Evolutionary conservation across 2,113 vertebrate species (phyloP).

Genomic region (Tychaedon coryphoeus): DNA sequence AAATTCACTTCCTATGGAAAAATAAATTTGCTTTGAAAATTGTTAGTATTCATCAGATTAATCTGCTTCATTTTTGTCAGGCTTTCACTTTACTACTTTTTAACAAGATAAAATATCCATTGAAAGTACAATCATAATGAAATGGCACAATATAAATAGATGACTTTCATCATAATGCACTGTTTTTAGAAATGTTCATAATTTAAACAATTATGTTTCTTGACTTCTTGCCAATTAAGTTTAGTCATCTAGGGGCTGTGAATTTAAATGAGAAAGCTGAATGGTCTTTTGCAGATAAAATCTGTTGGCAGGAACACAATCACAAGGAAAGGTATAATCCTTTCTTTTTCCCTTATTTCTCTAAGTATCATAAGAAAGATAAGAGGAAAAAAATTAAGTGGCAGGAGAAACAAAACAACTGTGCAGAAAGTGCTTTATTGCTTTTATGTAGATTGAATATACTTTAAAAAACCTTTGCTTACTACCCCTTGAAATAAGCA

Average conservation of each 20-base stretch:
- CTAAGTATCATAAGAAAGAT: conserved; percentile 28
- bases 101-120: background rate
- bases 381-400: background rate
- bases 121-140: conserved; percentile 43
- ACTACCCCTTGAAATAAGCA: background rate
- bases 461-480: background rate
- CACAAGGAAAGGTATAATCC: conserved; percentile 55
- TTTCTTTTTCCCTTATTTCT: conserved; percentile 31
- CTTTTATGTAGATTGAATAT: background rate
- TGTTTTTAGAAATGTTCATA: conserved; percentile 64
- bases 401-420: background rate
- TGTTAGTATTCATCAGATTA: background rate
- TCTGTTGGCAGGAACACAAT: conserved; percentile 57
- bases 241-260: conserved; percentile 51
- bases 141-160: conserved; percentile 59
- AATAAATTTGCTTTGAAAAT: conserved; percentile 20
- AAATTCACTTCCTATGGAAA: background rate
- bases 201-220: conserved; percentile 73
- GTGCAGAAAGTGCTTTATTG: background rate
- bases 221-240: conserved; percentile 69
- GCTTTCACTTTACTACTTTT: conserved; percentile 36
- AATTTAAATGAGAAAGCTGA: conserved; percentile 72
- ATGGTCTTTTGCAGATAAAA: conserved; percentile 68
- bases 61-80: conserved; percentile 19
- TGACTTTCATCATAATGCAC: conserved; percentile 54